Evolutionary conservation across 2,888 invertebrate genomes (phyloP).

Genomic region (Lissonota sp.): DNA sequence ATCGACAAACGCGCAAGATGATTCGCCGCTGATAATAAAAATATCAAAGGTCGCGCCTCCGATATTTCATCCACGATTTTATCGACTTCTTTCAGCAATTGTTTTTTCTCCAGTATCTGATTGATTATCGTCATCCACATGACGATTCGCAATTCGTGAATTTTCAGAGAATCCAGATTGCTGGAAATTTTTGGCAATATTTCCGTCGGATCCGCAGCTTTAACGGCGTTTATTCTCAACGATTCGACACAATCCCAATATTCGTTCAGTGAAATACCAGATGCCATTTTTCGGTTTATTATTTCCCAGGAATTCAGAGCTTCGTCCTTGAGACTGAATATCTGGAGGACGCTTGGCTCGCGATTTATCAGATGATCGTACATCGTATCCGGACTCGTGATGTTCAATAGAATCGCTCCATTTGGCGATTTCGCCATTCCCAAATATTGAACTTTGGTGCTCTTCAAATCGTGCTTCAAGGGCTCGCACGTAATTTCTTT

Average conservation of each 20-base stretch:
- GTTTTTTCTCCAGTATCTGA: slow-evolving; percentile 74
- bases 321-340: slow-evolving; percentile 72
- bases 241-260: slow-evolving; percentile 82
- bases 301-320: slow-evolving; percentile 71
- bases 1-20: slow-evolving; percentile 69
- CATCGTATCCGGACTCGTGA: slow-evolving; percentile 77
- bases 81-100: slow-evolving; percentile 66
- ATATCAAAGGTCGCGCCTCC: slow-evolving; percentile 76
- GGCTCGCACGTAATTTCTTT: slow-evolving; percentile 60
- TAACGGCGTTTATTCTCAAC: slow-evolving; percentile 75
- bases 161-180: slow-evolving; percentile 71
- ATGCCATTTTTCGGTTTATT: slow-evolving; percentile 63
- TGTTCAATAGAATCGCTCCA: slow-evolving; percentile 70
- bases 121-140: slow-evolving; percentile 78
- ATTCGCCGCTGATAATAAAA: slow-evolving; percentile 72
- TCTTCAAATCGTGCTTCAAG: slow-evolving; percentile 69
- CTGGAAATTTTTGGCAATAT: slow-evolving; percentile 62
- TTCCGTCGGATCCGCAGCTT: slow-evolving; percentile 61
- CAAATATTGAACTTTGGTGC: slow-evolving; percentile 73
- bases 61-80: slow-evolving; percentile 72
- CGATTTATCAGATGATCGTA: slow-evolving; percentile 80
- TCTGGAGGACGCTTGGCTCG: slow-evolving; percentile 77
- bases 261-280: slow-evolving; percentile 63
- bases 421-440: slow-evolving; percentile 77
- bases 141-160: slow-evolving; percentile 72